These are phyloP conservation scores for Chrysaora quinquecirrha DNA, from an alignment of 30 jellyfish, hydroid and myxozoan species.

Conservation along the genomic window DNA sequence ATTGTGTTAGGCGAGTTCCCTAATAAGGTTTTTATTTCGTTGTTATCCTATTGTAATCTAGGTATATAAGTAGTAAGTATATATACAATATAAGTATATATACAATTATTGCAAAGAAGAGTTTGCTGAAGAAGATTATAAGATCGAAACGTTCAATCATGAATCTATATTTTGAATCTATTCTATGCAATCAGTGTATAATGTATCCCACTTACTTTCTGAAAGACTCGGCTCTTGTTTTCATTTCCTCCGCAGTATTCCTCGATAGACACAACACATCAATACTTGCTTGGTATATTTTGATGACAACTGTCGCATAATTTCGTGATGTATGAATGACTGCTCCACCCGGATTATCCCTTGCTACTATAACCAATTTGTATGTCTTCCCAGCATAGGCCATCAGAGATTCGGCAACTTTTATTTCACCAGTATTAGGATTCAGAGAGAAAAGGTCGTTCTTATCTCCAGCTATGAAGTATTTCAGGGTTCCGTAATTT, in stretches of 20 bases:
- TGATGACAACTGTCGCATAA: conserved; percentile 47
- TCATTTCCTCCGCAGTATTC: conserved; percentile 25
- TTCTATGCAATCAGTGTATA: too few species aligned
- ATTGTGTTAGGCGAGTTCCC: too few species aligned
- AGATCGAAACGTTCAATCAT: too few species aligned
- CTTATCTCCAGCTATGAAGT: conserved; percentile 43
- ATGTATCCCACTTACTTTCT: conserved; percentile 33
- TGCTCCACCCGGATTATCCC: conserved; percentile 56
- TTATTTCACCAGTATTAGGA: conserved; percentile 47
- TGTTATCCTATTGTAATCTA: too few species aligned
- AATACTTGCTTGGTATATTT: conserved; percentile 52
- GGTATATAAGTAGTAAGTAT: too few species aligned
- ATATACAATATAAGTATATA: too few species aligned
- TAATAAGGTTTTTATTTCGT: too few species aligned
- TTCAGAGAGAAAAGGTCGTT: conserved; percentile 42
- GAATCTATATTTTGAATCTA: too few species aligned
- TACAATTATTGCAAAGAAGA: too few species aligned
- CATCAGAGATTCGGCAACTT: conserved; percentile 65
- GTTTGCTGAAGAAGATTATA: too few species aligned
- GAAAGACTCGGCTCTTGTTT: conserved; percentile 10
- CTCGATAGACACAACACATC: conserved; percentile 53
- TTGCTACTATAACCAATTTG: conserved; percentile 56
- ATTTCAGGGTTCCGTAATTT: conserved; percentile 34
- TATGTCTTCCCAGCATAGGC: conserved; percentile 48
- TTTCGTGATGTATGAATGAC: conserved; percentile 16